Base-by-base conservation (phyloP, 1,140 invertebrate species). In the Drosophila paulistorum region DNA sequence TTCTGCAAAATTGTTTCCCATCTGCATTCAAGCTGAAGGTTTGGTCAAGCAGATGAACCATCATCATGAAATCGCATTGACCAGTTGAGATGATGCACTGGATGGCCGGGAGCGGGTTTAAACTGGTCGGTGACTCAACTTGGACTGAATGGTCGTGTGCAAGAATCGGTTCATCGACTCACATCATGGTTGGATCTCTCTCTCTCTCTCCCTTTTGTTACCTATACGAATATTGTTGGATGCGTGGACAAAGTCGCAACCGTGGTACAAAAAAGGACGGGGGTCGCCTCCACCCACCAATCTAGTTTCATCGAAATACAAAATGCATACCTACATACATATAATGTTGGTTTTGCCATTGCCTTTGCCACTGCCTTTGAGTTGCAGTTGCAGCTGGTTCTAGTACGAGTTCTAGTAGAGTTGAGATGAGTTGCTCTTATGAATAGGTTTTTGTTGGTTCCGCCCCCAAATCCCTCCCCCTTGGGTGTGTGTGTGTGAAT, bases 161-260 rank as follows among this genome's bases (percentile, higher is more conserved):
- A 64, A 61, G 42, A 61, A 65, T 35, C 42, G 74, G 6, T 74
- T 74, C 30, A 57, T 64, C 48, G 71, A 77, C 30, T 69, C 74
- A 13, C 68, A 62, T 6, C 67, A 37, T n/a, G 13, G 61, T 30
- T 30, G 30, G 63, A 42, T 1, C 11, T 13, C 37, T 39, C 37
- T 39, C 37, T 39, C 37, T 39, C 10, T 11, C 37, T 11, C 37
- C 1, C n/a, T 45, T 45, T 30, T 30, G 30, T 30, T 30, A 30
- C 30, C 30, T 42, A 30, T 2, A 41, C 14, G 59, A 33, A 30
- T 26, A 51, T 30, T 65, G 70, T 1, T 9, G 68, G 39, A 59
- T 62, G 33, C 48, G 14, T 1, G 72, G 66, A 59, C 71, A 62
- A 9, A 62, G 39, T 45, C 20, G 39, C 60, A 30, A 30, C 30